Base-by-base conservation (phyloP, 2,888 invertebrate species). In the Scotopteryx bipunctaria region DNA sequence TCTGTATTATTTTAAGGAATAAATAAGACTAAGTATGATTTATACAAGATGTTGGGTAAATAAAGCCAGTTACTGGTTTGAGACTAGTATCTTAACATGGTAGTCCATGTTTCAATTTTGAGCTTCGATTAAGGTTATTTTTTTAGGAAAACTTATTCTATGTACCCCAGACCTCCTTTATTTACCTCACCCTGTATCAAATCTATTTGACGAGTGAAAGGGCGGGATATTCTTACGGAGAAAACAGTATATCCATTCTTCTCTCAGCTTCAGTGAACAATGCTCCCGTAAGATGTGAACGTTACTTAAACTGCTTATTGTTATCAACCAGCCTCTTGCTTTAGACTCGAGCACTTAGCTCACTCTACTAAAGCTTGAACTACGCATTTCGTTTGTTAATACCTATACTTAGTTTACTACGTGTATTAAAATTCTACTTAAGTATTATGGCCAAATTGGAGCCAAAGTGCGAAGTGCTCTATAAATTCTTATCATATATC, bases 241-340 rank as follows among this genome's bases (percentile, higher is more conserved):
- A 40, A 40, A 40, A 44, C 21, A 41, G 36, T 29, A 48, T 40
- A 35, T 40, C 38, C 40, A 45, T 45, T 45, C 44, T 45, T 40
- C 38, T 29, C 21, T 5, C 13, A 27, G 40, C 38, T 35, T 45
- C 27, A 35, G 40, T 45, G 51, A 51, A 51, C 51, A 51, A 45
- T 40, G 33, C 38, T 33, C 11, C 33, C 29, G 14, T 37, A 35
- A 50, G 44, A 44, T 45, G 27, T 9, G 35, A 51, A 35, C 35
- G 40, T 45, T 51, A 51, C 51, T 40, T 45, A 35, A 38, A 45
- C 51, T 51, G 38, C 44, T 47, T 44, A 44, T 44, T 51, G 50
- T 44, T 51, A 51, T 40, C 50, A 51, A 19, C 45, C 40, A 40
- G 32, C 16, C 16, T 33, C 40, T 21, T 45, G 51, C 35, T 29